Percentiles rank a stretch among this genome's conserved stretches.
Evolutionary conservation across 2,113 vertebrate species (phyloP).

Genomic region (Catagonus wagneri): DNA sequence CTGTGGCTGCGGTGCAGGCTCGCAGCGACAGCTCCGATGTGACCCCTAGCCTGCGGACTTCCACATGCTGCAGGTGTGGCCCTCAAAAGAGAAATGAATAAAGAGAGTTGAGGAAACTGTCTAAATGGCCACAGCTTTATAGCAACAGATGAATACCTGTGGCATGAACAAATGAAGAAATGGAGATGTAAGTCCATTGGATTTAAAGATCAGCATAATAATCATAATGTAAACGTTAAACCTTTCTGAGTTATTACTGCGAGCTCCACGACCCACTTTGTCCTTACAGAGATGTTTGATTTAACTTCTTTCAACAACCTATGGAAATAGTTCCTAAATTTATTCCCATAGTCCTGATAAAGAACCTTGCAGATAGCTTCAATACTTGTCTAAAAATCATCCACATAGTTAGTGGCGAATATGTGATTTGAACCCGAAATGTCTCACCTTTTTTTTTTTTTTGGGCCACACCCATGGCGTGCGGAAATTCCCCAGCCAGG

Average conservation of each 20-base stretch:
- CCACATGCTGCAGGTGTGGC: no score
- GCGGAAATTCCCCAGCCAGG: no score
- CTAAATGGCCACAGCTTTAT: neutral
- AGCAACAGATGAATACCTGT: neutral
- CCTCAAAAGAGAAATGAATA: no score
- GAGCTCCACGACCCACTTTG: no score
- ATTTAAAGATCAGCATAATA: neutral
- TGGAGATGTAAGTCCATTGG: neutral
- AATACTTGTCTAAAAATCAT: neutral
- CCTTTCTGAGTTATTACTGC: neutral
- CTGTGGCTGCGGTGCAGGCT: no score
- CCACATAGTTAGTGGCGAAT: fast-evolving
- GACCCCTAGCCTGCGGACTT: no score
- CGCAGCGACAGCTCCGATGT: no score
- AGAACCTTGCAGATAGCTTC: neutral
- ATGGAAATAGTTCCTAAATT: neutral
- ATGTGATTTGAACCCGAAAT: fast-evolving
- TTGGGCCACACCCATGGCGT: no score
- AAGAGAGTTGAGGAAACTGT: neutral
- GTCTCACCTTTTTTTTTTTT: no score
- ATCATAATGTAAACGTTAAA: neutral
- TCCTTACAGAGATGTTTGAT: neutral
- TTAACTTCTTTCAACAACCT: neutral
- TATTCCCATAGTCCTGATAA: neutral
- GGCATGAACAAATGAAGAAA: neutral